A percentile compares a stretch with the other conserved stretches of the same genome.
phyloP scores from a whole-genome alignment of 2,888 invertebrate genomes.

The Agrochola circellaris region DNA sequence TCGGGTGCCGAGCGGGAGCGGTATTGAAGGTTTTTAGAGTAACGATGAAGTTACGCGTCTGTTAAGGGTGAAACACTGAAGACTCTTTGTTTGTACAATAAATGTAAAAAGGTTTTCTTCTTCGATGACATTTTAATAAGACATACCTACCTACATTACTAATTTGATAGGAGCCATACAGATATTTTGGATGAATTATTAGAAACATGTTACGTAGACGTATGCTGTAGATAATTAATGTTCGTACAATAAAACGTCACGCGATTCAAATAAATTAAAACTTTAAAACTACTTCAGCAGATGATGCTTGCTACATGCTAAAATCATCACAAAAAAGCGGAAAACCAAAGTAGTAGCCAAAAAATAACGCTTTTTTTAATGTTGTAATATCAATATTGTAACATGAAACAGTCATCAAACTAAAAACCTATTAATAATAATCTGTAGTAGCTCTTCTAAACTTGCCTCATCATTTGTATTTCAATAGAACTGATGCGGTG shows the following conservation, averaged over 20 bases:
- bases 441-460: conserved; percentile 14
- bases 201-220: not conserved
- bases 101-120: conserved; percentile 6
- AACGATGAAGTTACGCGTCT: conserved; percentile 7
- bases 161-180: too few relatives aligned
- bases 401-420: conserved; percentile 31
- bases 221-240: not conserved
- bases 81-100: conserved; percentile 7
- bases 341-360: conserved; percentile 16
- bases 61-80: conserved; percentile 1
- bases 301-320: conserved; percentile 5
- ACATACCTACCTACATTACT: not conserved
- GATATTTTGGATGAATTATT: not conserved
- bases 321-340: conserved; percentile 28
- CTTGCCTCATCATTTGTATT: conserved; percentile 38
- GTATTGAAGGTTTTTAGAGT: conserved; percentile 29
- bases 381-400: conserved; percentile 28
- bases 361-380: conserved; percentile 24
- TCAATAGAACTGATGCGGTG: conserved; percentile 29
- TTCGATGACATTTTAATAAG: not conserved
- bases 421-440: conserved; percentile 32
- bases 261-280: not conserved
- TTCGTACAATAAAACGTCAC: not conserved
- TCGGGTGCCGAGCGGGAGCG: not conserved
- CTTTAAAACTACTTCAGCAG: not conserved